A percentile compares a stretch with the other conserved stretches of the same genome.
Conservation (phyloP, 2,888 invertebrate genomes). For the Netelia melanura region DNA sequence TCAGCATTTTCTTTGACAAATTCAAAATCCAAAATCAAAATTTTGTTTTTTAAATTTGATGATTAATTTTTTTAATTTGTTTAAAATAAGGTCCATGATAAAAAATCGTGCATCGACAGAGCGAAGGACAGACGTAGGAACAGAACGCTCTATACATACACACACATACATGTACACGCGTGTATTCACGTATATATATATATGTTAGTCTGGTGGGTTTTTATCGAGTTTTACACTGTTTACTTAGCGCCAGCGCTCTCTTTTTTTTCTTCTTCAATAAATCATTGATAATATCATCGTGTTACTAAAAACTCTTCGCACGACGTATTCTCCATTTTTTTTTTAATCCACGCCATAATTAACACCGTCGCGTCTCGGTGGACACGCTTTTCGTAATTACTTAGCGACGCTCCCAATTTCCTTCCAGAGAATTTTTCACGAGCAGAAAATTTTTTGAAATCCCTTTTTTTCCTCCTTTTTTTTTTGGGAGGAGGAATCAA, state of each 20-base stretch:
- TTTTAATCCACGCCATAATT: background rate
- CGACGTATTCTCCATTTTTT: background rate
- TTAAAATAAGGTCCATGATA: background rate
- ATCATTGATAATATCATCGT: slow-evolving; percentile 15
- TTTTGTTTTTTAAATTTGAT: no score
- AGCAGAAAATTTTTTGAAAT: background rate
- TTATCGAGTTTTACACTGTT: background rate
- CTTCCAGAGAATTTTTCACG: background rate
- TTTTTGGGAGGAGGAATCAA: background rate
- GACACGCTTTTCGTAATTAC: background rate
- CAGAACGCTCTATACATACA: background rate
- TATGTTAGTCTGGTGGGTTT: background rate
- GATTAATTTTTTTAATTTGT: no score
- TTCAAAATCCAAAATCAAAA: no score
- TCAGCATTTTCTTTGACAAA: no score
- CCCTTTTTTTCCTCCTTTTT: background rate
- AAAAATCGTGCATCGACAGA: background rate
- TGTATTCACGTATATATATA: background rate
- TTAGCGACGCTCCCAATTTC: background rate
- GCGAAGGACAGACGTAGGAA: no score
- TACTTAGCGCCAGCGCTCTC: slow-evolving; percentile 32
- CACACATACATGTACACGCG: no score
- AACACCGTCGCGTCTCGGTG: background rate
- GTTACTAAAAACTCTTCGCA: slow-evolving; percentile 3
- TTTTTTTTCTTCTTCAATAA: background rate